phyloP scores from a whole-genome alignment of 2,113 vertebrate genomes.

The Panurus biarmicus region DNA sequence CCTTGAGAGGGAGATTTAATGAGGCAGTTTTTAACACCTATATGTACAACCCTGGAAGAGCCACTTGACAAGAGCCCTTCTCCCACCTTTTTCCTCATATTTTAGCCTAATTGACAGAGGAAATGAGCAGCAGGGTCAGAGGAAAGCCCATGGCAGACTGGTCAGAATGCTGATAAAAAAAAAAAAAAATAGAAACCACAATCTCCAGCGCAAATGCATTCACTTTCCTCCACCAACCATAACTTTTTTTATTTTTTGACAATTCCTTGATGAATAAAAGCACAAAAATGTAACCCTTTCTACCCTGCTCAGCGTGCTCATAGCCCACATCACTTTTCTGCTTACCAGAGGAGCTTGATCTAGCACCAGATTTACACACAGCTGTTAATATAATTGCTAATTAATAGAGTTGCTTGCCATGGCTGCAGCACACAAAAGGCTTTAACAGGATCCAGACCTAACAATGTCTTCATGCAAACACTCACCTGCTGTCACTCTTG shows the following conservation, averaged over 20 bases:
- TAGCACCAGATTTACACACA: not conserved
- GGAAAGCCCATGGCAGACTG: not conserved
- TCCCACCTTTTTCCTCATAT: not conserved
- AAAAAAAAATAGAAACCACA: not conserved
- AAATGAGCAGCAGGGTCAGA: not conserved
- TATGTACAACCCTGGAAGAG: not conserved
- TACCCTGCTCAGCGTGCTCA: accelerated
- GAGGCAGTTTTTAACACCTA: not conserved
- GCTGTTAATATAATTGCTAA: not conserved
- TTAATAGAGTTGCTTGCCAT: not conserved
- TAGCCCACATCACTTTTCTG: not conserved
- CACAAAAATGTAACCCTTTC: not conserved
- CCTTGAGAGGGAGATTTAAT: not conserved
- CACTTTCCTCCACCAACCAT: not conserved
- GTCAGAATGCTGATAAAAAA: not conserved
- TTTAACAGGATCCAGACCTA: not conserved
- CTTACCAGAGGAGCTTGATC: not conserved
- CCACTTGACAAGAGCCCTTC: not conserved
- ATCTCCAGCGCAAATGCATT: not conserved
- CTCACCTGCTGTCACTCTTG: not conserved
- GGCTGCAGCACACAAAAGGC: not conserved
- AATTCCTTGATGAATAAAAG: not conserved
- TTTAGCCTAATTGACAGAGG: not conserved
- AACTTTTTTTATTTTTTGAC: too few relatives aligned
- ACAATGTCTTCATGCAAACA: accelerated